Evolutionary conservation across 2,888 invertebrate genomes (phyloP), one percentile per base, ranked within the genome.

Genomic region (Calameuta idolon): DNA sequence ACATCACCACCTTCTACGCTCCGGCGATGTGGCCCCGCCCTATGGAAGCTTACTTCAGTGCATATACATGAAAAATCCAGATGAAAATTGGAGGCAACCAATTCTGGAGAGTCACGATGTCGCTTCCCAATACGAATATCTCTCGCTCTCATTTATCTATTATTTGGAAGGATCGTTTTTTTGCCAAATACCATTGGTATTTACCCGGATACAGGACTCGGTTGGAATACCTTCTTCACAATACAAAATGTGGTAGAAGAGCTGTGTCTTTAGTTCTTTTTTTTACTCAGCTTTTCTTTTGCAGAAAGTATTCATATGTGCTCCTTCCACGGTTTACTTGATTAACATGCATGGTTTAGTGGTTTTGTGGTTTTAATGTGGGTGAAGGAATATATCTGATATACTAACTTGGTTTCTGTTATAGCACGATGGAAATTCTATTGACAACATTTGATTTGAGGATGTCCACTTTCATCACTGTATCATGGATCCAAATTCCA

Each of bases 61-160:
- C 81, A 81, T 77, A 40, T 76, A 79, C 78, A 69, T 80, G 74
- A 73, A 74, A 75, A 69, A 81, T 85, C 85, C 85, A 85, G 85
- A 85, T 73, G 75, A 78, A 78, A 78, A 78, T 86, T 83, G 83
- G 83, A 83, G 82, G 82, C 81, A 83, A 81, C 83, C 85, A 82
- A 85, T 85, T 87, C 84, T 85, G 87, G 87, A 87, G 83, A 81
- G 81, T 87, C 74, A 34, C 75, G 78, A 78, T 78, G 78, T 78
- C 37, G 79, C 79, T 79, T 79, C 75, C 75, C 77, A 69, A 77
- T 77, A 75, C 69, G 33, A 30, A 69, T 33, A 69, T 30, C 69
- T 69, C 69, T 69, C 33, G 31, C 15, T 69, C 69, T 69, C 77
- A 71, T 79, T 69, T 73, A 40, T 73, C 69, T 77, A 74, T 76